Percentiles rank a stretch among this genome's conserved stretches.
These are phyloP conservation scores for Erythrolamprus reginae DNA, from an alignment of 2,113 vertebrate genomes.

Conservation along the genomic window DNA sequence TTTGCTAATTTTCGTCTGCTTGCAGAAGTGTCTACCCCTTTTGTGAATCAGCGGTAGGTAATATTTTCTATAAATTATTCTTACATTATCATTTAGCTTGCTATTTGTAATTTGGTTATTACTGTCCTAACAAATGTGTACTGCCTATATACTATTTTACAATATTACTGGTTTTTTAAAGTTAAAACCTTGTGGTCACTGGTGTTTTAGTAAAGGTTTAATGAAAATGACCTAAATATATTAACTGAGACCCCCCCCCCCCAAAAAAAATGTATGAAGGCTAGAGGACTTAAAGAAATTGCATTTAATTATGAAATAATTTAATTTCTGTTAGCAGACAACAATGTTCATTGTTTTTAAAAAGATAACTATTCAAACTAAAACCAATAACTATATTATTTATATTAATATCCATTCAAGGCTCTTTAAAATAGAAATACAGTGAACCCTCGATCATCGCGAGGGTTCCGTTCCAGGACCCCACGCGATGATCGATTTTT, in stretches of 20 bases:
- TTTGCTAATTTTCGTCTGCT: constrained; percentile 95
- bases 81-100: not conserved
- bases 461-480: too few relatives aligned
- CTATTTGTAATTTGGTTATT: not conserved
- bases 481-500: too few relatives aligned
- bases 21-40: constrained; percentile 96
- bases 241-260: not conserved
- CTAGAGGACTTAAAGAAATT: not conserved
- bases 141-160: not conserved
- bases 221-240: not conserved
- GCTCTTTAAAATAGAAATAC: not conserved
- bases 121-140: not conserved
- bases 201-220: not conserved
- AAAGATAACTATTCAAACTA: not conserved
- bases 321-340: not conserved
- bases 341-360: not conserved
- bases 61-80: not conserved
- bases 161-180: not conserved
- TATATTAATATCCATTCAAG: not conserved
- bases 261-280: not conserved
- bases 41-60: constrained; percentile 97
- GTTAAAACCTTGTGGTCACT: not conserved
- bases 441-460: too few relatives aligned
- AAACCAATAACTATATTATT: not conserved
- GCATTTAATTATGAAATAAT: not conserved